Base-by-base conservation (phyloP, 1,140 invertebrate species). In the Phthorimaea operculella region DNA sequence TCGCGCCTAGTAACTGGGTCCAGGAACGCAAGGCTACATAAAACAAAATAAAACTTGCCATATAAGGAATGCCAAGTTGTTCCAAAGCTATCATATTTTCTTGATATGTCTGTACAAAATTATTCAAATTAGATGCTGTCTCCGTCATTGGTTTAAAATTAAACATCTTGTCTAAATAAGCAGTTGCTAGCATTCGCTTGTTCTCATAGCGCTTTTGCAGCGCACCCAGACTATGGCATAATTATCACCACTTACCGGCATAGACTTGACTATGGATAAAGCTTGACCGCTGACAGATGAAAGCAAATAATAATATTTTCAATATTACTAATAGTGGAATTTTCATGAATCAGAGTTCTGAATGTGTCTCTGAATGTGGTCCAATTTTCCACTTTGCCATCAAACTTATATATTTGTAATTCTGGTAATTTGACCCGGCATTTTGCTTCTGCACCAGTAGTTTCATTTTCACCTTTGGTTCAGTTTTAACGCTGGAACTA, bases 261-360 rank as follows among this genome's bases (percentile, higher is more conserved):
- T 39, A 39, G 10, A 12, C 36, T 39, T 39, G 3, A 39, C 36
- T 39, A 39, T 10, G n/a, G 36, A 12, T 9, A 12, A 9, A 12
- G 36, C 36, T 39, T 10, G 36, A 10, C 36, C 36, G 10, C 36
- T 39, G 10, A 39, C 36, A 3, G 36, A 10, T 10, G 36, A 39
- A 10, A 39, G n/a, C 36, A 39, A 39, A n/a, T 39, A 39, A 39
- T 39, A 39, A 39, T 39, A 39, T n/a, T 39, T 39, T 39, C 36
- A 39, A 39, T 39, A n/a, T 39, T 9, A 39, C 36, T 39, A n/a
- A 39, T 39, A 39, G 1, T n/a, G 10, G 10, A 12, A 39, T 39
- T 39, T 12, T 10, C 10, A 39, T 39, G 36, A 12, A 39, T 39
- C n/a, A 39, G n/a, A n/a, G 10, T 39, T 10, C 10, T 12, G n/a